Base-by-base conservation (phyloP, 1,140 invertebrate genomes). In the Asbolus verrucosus region DNA sequence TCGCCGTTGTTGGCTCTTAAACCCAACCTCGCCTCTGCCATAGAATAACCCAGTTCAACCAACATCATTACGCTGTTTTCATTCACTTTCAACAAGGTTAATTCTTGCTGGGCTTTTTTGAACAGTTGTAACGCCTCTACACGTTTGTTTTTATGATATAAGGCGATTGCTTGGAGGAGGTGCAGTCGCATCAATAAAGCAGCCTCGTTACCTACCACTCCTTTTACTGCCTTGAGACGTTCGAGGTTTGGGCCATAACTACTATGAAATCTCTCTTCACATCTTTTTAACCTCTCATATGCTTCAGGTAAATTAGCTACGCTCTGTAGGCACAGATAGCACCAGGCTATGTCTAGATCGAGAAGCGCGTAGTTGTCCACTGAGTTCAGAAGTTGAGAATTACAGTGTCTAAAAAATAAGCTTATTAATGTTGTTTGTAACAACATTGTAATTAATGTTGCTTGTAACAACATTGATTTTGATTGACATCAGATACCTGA, bases 291-390 rank as follows among this genome's bases (percentile, higher is more conserved):
- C 27, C 92, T 82, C 4, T 83, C 76, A 31, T 90, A 87, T 1
- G 91, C 92, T 80, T 93, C 90, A 9, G 89, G 90, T 33, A 92
- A 79, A 65, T 91, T 87, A 11, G 85, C 83, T 13, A 93, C 84
- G 78, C 88, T 91, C 75, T 87, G 84, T 11, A 94, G 82, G 76
- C 87, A 88, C 19, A 94, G 83, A 83, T 94, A 94, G 81, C 92
- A 93, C 93, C 93, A 94, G 2, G 90, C 90, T 71, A 94, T 91
- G 79, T 94, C 92, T 73, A 94, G 81, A 80, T 93, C 91, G 2
- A 94, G 81, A 1, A 94, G 81, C 0, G 90, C 92, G 83, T 89
- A 92, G 78, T 94, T 94, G 79, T 94, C 92, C n/a, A 93, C 91
- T 0, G 83, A 79, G 65, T 87, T 84, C 8, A 94, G 81, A 27